Base-by-base conservation (phyloP, 2,888 invertebrate species). In the Tromatobia lineatoria region DNA sequence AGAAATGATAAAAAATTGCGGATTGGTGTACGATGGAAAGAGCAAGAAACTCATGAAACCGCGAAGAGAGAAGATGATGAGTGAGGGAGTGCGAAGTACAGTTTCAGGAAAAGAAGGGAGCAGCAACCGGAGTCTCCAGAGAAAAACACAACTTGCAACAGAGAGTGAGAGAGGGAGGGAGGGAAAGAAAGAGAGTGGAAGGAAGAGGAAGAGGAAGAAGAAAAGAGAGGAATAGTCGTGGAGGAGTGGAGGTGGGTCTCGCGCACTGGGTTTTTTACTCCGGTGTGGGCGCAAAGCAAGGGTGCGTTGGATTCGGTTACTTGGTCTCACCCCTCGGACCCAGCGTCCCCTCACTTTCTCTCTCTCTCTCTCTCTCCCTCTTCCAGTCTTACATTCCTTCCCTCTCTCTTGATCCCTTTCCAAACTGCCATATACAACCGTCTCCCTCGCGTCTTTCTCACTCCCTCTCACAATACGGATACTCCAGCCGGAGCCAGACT, bases 221-320 rank as follows among this genome's bases (percentile, higher is more conserved):
- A 57, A 67, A 54, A 73, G 70, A n/a, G 57, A 76, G 76, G 34
- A 57, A 25, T 47, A 61, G 78, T 73, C 70, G 67, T 45, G 42
- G 7, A 42, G 7, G 42, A 42, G 47, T 47, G 47, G 47, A 47
- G 85, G 69, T 66, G 66, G 66, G 82, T 87, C 86, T 87, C 87
- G 89, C 89, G 90, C 89, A 88, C 88, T 89, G 89, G 82, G 88
- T 90, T 91, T 91, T 91, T 90, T 90, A 88, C 88, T 88, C 86
- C 85, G 82, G 86, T 88, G 88, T 64, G 86, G 83, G 74, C 80
- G 86, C 86, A 90, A 90, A 88, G 90, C 89, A 89, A 89, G 92
- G 91, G 91, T 91, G 91, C 91, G 91, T 91, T 90, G 92, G 93
- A 92, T 93, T 93, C 93, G 93, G 93, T 93, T 93, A 93, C 93